Evolutionary conservation across 2,113 vertebrate genomes (phyloP), one percentile per base, ranked within the genome.

Genomic region (Labrus mixtus): DNA sequence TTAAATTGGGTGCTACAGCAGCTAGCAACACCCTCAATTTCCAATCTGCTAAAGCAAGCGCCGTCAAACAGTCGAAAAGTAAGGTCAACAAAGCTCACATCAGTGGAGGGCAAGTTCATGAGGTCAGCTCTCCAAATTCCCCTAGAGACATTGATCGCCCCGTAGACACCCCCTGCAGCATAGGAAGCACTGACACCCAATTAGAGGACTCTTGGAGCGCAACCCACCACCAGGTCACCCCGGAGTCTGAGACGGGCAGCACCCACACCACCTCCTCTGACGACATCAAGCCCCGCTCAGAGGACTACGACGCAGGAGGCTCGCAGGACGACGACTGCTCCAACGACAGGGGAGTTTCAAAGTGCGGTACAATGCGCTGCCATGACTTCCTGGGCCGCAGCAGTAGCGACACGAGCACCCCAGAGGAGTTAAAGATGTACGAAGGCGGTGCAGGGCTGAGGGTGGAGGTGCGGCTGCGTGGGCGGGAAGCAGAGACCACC

Each of bases 231-330:
- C 95, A 96, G 85, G 95, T 96, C 82, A 99, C 96, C 69, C 97
- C 98, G 0, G 96, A 97, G 68, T 98, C 98, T 0, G 98, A 99
- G 84, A 96, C 95, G 0, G 96, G 93, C 84, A 99, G 97, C 83
- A 96, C 87, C 0, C 91, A 94, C 84, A 97, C 96, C 51, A 99
- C 98, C 1, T 99, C 98, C 50, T 99, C 98, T 0, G 97, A 99
- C 45, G 98, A 99, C 85, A 99, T 99, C 88, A 99, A 99, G 89
- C 98, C 98, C 33, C 94, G 96, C 73, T 99, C 98, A 0, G 98
- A 99, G 93, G 98, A 99, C 92, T 99, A 99, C 63, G 98, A 99
- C 61, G 98, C 98, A 0, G 97, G 97, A n/a, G 97, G 97, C 6
- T 99, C 98, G 53, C 98, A 99, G 73, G 98, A 99, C 2, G 98